Base-by-base conservation (phyloP, 2,113 vertebrate genomes). In the Charadrius vociferus region DNA sequence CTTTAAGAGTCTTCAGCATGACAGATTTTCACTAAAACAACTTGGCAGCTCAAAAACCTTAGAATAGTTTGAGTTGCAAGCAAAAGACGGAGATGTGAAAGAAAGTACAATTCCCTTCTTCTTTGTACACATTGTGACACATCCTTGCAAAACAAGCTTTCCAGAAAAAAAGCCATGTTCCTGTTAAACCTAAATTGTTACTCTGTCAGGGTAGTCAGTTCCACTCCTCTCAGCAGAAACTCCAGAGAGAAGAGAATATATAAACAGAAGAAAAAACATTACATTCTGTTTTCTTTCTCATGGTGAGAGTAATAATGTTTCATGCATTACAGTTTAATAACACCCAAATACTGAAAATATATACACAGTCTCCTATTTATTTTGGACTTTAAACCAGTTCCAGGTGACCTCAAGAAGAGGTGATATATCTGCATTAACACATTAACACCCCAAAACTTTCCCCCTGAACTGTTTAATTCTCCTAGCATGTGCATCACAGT, bases 1-100 rank as follows among this genome's bases (percentile, higher is more conserved):
- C 20, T 97, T 97, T 92, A 96, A 93, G 66, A 96, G 77, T 56
- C 52, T 95, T 75, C 70, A 49, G 72, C 45, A 80, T 89, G 92
- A 88, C 72, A 96, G 70, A 95, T 91, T 66, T 96, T 43, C 49
- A 85, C 84, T 92, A 67, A 95, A 87, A 92, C 34, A 92, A 7
- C 29, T 75, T 79, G 88, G 23, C 81, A 91, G 83, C 59, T 84
- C 70, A 77, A 63, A 91, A 83, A 43, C 23, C 26, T 36, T 19
- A 56, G 59, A 90, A 87, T 15, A 86, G 49, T 72, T 81, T 84
- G 56, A 90, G 45, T 27, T 95, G 47, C n/a, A 91, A 89, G 63
- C 14, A 80, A 86, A 70, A 91, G 34, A 92, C 4, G 24, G 61
- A 95, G 34, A 80, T 10, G 22, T 71, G 66, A 95, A 94, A 84